Evolutionary conservation across 2,888 invertebrate species (phyloP).

Genomic region (Lepeophtheirus nordmannii): DNA sequence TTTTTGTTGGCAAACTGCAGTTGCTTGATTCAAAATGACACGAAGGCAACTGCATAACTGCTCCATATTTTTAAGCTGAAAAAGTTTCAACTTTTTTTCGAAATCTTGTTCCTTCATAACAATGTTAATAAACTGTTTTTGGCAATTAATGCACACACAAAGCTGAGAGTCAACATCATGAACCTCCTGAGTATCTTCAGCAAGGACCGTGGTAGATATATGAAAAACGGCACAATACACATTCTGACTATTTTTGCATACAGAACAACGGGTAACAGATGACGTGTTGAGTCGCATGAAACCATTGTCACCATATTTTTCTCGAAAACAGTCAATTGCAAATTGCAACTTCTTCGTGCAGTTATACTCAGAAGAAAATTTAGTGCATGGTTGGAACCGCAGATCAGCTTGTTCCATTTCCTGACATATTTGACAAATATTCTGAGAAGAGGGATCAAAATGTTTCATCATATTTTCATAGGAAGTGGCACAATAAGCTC

Average conservation of each 20-base stretch:
- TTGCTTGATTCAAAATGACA: conserved; percentile 16
- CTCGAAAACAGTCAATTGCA: conserved; percentile 18
- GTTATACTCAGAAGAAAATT: conserved; percentile 13
- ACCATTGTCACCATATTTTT: conserved; percentile 21
- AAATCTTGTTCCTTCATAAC: conserved; percentile 21
- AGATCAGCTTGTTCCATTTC: conserved; percentile 14
- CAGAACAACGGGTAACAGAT: conserved; percentile 9
- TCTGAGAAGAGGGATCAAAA: not conserved
- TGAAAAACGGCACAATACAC: conserved; percentile 20
- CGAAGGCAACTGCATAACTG: conserved; percentile 15
- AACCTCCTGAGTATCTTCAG: not conserved
- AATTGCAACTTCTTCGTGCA: conserved; percentile 18
- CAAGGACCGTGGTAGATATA: conserved; percentile 11
- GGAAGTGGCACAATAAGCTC: conserved; percentile 20
- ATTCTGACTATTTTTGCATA: conserved; percentile 8
- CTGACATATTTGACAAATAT: not conserved
- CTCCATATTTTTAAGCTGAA: conserved; percentile 22
- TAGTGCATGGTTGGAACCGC: conserved; percentile 21
- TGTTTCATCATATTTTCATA: conserved; percentile 11
- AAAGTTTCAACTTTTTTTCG: conserved; percentile 17
- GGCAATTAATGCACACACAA: conserved; percentile 21
- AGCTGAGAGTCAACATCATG: conserved; percentile 18
- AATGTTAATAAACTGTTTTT: conserved; percentile 23
- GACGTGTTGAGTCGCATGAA: conserved; percentile 9
- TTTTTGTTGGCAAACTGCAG: conserved; percentile 2